These are phyloP conservation scores for Drosophila sucinea DNA, from an alignment of 1,140 invertebrate genomes.

Conservation along the genomic window DNA sequence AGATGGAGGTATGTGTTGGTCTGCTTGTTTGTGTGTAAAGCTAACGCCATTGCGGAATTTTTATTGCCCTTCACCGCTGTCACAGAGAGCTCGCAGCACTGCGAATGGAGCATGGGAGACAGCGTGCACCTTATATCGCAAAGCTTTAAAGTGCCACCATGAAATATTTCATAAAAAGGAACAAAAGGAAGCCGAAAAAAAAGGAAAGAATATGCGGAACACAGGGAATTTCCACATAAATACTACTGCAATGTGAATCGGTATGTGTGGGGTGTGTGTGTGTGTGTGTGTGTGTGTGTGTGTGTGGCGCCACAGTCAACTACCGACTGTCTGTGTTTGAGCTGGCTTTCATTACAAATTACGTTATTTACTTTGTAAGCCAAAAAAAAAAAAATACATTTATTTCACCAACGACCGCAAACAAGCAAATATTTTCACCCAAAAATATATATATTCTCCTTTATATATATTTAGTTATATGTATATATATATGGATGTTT, in stretches of 20 bases:
- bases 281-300: slow-evolving; percentile 21
- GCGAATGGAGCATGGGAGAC: neutral
- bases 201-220: neutral
- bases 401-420: slow-evolving; percentile 13
- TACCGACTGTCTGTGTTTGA: slow-evolving; percentile 33
- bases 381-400: slow-evolving; percentile 28
- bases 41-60: slow-evolving; percentile 75
- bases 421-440: slow-evolving; percentile 45
- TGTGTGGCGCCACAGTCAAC: slow-evolving; percentile 29
- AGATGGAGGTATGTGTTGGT: neutral
- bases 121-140: slow-evolving; percentile 40
- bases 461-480: neutral
- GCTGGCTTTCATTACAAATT: slow-evolving; percentile 73
- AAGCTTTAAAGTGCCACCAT: slow-evolving; percentile 69
- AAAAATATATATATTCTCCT: slow-evolving; percentile 2
- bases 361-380: slow-evolving; percentile 70
- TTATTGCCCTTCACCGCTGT: slow-evolving; percentile 70
- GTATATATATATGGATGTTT: neutral
- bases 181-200: slow-evolving; percentile 33
- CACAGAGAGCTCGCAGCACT: slow-evolving; percentile 44
- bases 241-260: slow-evolving; percentile 20
- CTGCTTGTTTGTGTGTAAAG: slow-evolving; percentile 36
- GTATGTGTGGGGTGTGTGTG: slow-evolving; percentile 12
- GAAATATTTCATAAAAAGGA: slow-evolving; percentile 71
- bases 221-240: slow-evolving; percentile 15